Evolutionary conservation across 2,113 vertebrate genomes (phyloP), one percentile per base, ranked within the genome.

Genomic region (Rhodinocichla rosea): DNA sequence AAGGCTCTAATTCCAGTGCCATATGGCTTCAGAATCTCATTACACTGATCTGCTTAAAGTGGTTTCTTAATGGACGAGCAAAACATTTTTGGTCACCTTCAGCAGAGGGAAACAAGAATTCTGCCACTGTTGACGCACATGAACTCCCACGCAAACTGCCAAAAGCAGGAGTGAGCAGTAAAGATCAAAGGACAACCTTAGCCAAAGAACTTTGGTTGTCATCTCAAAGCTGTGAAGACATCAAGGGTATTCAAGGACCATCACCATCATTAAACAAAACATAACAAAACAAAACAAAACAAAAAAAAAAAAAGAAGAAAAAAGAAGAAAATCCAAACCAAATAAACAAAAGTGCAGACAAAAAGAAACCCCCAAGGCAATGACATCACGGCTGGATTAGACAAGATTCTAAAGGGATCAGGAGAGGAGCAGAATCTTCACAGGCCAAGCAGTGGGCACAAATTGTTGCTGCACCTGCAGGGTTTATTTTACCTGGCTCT

Each of bases 11-110:
- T 87, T 82, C 93, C 93, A 87, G 87, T 30, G 83, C 96, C 96
- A 97, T 96, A 97, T 90, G 92, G 92, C 69, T 96, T 80, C 92
- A 82, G 95, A 97, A 98, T 97, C 95, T 93, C 76, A 96, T 97
- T 97, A 97, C 92, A 78, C 19, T 89, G 86, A 93, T 92, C 96
- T 90, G 75, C 94, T 97, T 97, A 88, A 91, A 87, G 94, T 55
- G 91, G 92, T 83, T 97, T 95, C 92, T 81, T 91, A 81, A 74
- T 37, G 8, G 89, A 92, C 16, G 0, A 81, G 64, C 52, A 93
- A 92, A 89, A 74, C 62, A 70, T 75, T 92, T 89, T 90, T 75
- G 89, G 63, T 97, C 93, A 95, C 84, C 81, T 86, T 78, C 93
- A 79, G 49, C 24, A 88, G 27, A 32, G 56, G 59, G 78, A 95